Evolutionary conservation across 2,888 invertebrate species (phyloP), one percentile per base, ranked within the genome.

Genomic region (Epinotia bilunana): DNA sequence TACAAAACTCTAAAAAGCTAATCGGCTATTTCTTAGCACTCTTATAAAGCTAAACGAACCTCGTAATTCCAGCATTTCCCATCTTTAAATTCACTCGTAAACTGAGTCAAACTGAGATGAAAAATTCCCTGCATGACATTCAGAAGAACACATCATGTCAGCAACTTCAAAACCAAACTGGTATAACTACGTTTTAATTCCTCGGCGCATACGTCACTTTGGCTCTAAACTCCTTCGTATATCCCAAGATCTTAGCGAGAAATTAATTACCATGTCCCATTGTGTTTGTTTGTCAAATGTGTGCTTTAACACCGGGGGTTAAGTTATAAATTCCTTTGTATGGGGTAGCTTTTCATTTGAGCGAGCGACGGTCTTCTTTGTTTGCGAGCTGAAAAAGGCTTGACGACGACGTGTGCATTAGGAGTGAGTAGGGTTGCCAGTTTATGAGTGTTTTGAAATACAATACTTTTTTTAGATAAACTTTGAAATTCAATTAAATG

Each of bases 321-420:
- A 72, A 13, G 72, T 46, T 28, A 11, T 23, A 28, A 57, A n/a
- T 46, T 72, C 63, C n/a, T 58, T 72, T 72, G 46, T 18, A 46
- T 28, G 58, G 0, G 33, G 28, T 33, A 33, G 63, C 57, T 46
- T 74, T 74, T 74, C 64, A 71, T 74, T 74, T 74, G 16, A 63
- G 62, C 61, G 55, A 46, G 65, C 46, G 65, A 60, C 33, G n/a
- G 63, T 55, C 53, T 57, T 70, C 57, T 68, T 70, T 74, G 74
- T 76, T 76, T 49, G 18, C 53, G 60, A 65, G 61, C 76, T 69
- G 70, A 64, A 70, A 76, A 73, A 76, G 76, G 73, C 76, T 76
- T 76, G 73, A 65, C 43, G 73, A 65, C 43, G 58, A 69, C 57
- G 68, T 43, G 18, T 60, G 69, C 58, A 46, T 69, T 58, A 60